Conservation (phyloP, 2,797 vertebrate species). For the Coluber constrictor region DNA sequence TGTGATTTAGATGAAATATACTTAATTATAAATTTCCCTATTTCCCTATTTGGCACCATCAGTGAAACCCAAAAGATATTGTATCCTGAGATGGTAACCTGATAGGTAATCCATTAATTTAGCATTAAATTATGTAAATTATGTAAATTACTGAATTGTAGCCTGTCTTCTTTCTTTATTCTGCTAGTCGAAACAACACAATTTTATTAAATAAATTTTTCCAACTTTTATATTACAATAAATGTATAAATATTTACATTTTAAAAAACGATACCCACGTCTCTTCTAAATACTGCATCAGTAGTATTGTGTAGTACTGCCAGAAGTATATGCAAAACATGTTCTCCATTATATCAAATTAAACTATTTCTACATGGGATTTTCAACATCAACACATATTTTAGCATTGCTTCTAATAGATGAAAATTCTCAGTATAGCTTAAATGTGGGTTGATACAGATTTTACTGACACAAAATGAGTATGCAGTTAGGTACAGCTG, state of each 20-base stretch:
- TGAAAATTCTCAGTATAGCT: background rate
- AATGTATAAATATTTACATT: background rate
- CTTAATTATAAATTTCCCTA: background rate
- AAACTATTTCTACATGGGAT: background rate
- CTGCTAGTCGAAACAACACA: background rate
- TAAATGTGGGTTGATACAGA: background rate
- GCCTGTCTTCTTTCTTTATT: background rate
- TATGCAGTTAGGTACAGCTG: background rate
- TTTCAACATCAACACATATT: background rate
- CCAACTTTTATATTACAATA: background rate
- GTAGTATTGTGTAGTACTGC: background rate
- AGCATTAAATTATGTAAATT: background rate
- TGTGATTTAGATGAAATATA: background rate
- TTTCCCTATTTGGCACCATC: background rate
- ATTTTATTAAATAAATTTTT: background rate
- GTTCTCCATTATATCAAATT: background rate
- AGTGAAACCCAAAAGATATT: background rate
- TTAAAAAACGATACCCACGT: background rate
- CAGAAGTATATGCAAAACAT: background rate
- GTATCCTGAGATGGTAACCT: background rate
- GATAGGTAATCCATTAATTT: background rate
- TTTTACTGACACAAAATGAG: background rate
- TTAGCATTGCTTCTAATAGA: background rate
- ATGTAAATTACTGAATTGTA: background rate
- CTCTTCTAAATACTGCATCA: background rate